Evolutionary conservation across 2,888 invertebrate genomes (phyloP).

Genomic region (Hydrotaea cyrtoneurina): DNA sequence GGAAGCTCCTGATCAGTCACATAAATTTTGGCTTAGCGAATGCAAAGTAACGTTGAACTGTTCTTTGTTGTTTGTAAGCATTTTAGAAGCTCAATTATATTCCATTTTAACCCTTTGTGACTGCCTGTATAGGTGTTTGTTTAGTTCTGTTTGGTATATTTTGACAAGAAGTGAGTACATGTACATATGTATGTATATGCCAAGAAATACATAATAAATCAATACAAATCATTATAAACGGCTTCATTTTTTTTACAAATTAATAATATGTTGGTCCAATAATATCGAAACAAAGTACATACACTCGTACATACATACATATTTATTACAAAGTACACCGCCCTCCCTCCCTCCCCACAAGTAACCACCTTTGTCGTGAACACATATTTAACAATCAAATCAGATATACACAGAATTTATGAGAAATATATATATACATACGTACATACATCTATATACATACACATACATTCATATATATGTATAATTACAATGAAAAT

Average conservation of each 20-base stretch:
- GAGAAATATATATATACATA: constrained; percentile 25
- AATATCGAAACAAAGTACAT: constrained; percentile 22
- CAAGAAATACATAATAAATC: constrained; percentile 26
- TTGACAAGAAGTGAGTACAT: neutral
- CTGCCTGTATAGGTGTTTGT: no score
- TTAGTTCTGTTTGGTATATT: no score
- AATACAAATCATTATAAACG: constrained; percentile 68
- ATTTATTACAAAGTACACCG: constrained; percentile 42
- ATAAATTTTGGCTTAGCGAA: no score
- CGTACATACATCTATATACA: constrained; percentile 43
- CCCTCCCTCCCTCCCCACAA: neutral
- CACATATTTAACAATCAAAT: constrained; percentile 46
- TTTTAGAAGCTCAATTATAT: no score
- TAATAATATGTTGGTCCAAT: constrained; percentile 62
- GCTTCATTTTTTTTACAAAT: constrained; percentile 66
- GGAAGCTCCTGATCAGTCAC: no score
- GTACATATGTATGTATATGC: constrained; percentile 37
- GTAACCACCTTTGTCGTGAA: constrained; percentile 54
- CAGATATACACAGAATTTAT: constrained; percentile 38
- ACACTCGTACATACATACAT: constrained; percentile 30
- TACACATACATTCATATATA: constrained; percentile 57
- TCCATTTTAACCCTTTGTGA: no score
- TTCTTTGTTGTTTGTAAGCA: no score
- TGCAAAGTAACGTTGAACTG: no score
- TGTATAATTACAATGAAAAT: constrained; percentile 49